Evolutionary conservation across 2,888 invertebrate genomes (phyloP), one percentile per base, ranked within the genome.

Genomic region (Marronus borbonicus): DNA sequence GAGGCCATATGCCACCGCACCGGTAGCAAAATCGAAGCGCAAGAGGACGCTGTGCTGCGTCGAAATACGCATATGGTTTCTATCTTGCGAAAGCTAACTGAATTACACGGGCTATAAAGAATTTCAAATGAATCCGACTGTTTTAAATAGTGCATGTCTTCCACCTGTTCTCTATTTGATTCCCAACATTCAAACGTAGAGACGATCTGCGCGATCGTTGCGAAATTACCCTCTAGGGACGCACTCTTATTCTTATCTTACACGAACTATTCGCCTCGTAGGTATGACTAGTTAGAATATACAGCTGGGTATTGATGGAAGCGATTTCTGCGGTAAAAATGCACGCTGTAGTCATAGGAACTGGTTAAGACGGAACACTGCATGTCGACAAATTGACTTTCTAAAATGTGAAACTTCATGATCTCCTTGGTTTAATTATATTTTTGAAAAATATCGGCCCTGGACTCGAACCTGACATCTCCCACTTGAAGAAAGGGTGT

Each of bases 41-140:
- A 28, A 14, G 28, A 14, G 28, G 68, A 39, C 14, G 44, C 20
- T 28, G 44, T n/a, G 39, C 52, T 44, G 20, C 44, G 72, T 74
- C 44, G 72, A 39, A 62, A 62, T 44, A 77, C 70, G 78, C 80
- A 79, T 77, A 72, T 79, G 80, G 80, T 77, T 77, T 77, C 75
- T 77, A 70, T 80, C 77, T 79, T 77, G 79, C 79, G 75, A 77
- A 77, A 80, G 64, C 77, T 82, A 83, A 81, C 79, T 78, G 81
- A 82, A 82, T 82, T 81, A 81, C 80, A 84, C 83, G 82, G 81
- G 80, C 83, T 81, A 84, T 86, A 86, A 86, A 86, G 84, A 85
- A 84, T 84, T 84, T 86, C 84, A 86, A 84, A 86, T 82, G 84
- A 84, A 85, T 85, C 84, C 84, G 83, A 85, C 85, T 85, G 86